Conservation (phyloP, 2,888 invertebrate genomes). For the Drosophila yooni region DNA sequence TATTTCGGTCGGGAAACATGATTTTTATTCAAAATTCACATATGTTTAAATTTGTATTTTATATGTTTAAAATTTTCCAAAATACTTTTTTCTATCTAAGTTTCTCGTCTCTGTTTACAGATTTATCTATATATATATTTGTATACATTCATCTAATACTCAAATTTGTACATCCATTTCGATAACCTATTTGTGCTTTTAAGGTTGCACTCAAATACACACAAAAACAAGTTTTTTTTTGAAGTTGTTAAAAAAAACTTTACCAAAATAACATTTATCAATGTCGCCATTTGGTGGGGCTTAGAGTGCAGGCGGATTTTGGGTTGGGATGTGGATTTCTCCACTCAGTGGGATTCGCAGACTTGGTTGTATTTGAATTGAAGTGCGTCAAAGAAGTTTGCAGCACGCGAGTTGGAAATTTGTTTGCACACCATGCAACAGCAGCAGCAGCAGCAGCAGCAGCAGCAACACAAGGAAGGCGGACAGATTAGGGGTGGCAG, state of each 20-base stretch:
- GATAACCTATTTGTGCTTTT: constrained; percentile 15
- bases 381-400: constrained; percentile 72
- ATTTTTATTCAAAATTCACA: background rate
- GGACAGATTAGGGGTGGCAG: background rate
- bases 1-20: background rate
- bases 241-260: constrained; percentile 42
- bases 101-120: background rate
- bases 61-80: too few relatives aligned
- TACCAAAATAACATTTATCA: constrained; percentile 71
- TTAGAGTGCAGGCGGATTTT: background rate
- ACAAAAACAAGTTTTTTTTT: constrained; percentile 9
- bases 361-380: constrained; percentile 30
- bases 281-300: constrained; percentile 44
- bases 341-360: constrained; percentile 12
- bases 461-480: constrained; percentile 4
- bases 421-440: constrained; percentile 46
- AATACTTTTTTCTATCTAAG: background rate
- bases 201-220: constrained; percentile 3
- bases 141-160: constrained; percentile 12
- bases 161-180: constrained; percentile 17
- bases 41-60: too few relatives aligned
- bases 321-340: background rate
- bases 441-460: constrained; percentile 4
- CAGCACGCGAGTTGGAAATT: constrained; percentile 64
- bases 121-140: background rate